Evolutionary conservation across 2,888 invertebrate species (phyloP), one percentile per base, ranked within the genome.

Genomic region (Cheilosia soror): DNA sequence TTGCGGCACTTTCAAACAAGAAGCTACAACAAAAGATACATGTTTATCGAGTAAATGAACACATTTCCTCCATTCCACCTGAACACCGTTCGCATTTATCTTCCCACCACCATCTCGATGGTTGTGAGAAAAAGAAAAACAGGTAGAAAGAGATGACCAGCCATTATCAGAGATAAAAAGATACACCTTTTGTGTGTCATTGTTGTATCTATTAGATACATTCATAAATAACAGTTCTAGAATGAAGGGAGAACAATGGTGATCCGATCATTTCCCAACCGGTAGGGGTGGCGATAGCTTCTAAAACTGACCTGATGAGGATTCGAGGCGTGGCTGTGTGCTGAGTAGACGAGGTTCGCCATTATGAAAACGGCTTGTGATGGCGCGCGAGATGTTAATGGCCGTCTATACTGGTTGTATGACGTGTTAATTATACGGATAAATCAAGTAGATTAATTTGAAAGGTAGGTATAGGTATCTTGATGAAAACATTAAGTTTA

Each of bases 361-460:
- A 85, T 85, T 77, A 81, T 72, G 72, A 76, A 55, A 81, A 69
- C 63, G 15, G 71, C 60, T 51, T 58, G 69, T 81, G 72, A 85
- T 85, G 85, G 85, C 85, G 85, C 85, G 85, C 72, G 85, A 76
- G 81, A 81, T 81, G 81, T 81, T 85, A 85, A 85, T 85, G 85
- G 85, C 85, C 85, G 85, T 85, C 81, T 72, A 80, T 80, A 84
- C 82, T 80, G 80, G 80, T 80, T 85, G 72, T 76, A 81, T 68
- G 81, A 85, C 68, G 85, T 85, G 85, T 77, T 85, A 85, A 85
- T 81, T 81, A 77, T 60, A 57, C 72, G 60, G 51, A 71, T 80
- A 81, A 76, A 85, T 76, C 84, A 80, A 72, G 69, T 60, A 66
- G 75, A 58, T 84, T 69, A 76, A 84, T 84, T 76, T 71, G 49